Percentiles rank a stretch among this genome's conserved stretches.
Conservation (phyloP, 2,797 vertebrate genomes). For the Gymnoscopelus microlampas region DNA sequence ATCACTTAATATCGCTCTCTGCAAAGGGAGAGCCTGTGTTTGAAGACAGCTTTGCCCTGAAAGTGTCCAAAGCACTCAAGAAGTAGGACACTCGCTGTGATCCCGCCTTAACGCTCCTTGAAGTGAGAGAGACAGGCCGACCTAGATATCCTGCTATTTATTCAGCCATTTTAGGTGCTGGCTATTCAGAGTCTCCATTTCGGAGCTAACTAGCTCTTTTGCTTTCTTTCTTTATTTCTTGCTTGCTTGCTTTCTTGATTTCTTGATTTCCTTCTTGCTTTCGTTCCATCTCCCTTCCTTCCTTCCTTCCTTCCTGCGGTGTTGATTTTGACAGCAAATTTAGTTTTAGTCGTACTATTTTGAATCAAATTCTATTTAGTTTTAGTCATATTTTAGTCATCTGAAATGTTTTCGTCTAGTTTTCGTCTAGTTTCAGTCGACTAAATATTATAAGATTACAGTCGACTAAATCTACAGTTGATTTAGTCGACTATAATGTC, state of each 20-base stretch:
- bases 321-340: too few relatives aligned
- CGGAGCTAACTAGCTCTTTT: constrained; percentile 2
- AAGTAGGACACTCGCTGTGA: constrained; percentile 68
- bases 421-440: too few relatives aligned
- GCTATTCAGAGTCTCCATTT: constrained; percentile 66
- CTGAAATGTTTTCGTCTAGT: too few relatives aligned
- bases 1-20: background rate
- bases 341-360: too few relatives aligned
- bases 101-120: constrained; percentile 64
- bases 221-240: background rate
- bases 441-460: too few relatives aligned
- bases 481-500: too few relatives aligned
- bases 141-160: constrained; percentile 73
- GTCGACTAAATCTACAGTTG: too few relatives aligned
- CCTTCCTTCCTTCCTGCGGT: background rate
- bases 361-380: too few relatives aligned
- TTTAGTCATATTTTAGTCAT: too few relatives aligned
- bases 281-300: background rate
- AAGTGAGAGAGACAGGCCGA: constrained; percentile 70
- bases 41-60: constrained; percentile 61
- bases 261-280: constrained; percentile 3
- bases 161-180: constrained; percentile 74
- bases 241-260: background rate
- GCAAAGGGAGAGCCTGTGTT: constrained; percentile 15
- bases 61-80: constrained; percentile 70